These are phyloP conservation scores for Zootermopsis nevadensis DNA, from an alignment of 2,888 invertebrate species.

Conservation along the genomic window DNA sequence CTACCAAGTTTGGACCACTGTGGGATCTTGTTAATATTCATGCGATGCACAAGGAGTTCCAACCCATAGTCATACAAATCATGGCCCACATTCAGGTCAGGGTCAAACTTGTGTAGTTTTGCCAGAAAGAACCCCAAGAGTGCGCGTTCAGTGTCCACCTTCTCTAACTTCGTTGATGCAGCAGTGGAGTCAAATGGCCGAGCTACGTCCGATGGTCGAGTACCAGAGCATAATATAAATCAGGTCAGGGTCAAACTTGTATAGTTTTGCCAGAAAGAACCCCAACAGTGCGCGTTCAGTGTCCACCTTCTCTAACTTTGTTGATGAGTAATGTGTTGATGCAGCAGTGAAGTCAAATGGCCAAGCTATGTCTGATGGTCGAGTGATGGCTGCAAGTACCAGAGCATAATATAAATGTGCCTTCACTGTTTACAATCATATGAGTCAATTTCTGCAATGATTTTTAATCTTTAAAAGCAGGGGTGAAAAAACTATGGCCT, in stretches of 20 bases:
- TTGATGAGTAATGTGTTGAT: conserved; percentile 73
- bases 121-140: no score
- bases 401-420: background rate
- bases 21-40: conserved; percentile 76
- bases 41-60: conserved; percentile 88
- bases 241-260: conserved; percentile 80
- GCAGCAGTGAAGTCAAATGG: conserved; percentile 85
- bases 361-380: conserved; percentile 82
- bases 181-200: conserved; percentile 89
- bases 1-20: conserved; percentile 94
- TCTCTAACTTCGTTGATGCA: no score
- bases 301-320: conserved; percentile 82
- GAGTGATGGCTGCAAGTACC: conserved; percentile 76
- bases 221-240: no score
- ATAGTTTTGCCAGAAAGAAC: conserved; percentile 86
- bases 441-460: no score
- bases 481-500: no score
- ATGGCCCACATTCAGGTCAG: conserved; percentile 95
- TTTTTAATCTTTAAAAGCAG: no score
- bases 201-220: conserved; percentile 79
- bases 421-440: no score
- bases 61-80: conserved; percentile 92
- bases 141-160: no score
- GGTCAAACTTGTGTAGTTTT: conserved; percentile 83
- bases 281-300: conserved; percentile 89